phyloP scores from a whole-genome alignment of 2,113 vertebrate genomes.

The Barbus barbus region DNA sequence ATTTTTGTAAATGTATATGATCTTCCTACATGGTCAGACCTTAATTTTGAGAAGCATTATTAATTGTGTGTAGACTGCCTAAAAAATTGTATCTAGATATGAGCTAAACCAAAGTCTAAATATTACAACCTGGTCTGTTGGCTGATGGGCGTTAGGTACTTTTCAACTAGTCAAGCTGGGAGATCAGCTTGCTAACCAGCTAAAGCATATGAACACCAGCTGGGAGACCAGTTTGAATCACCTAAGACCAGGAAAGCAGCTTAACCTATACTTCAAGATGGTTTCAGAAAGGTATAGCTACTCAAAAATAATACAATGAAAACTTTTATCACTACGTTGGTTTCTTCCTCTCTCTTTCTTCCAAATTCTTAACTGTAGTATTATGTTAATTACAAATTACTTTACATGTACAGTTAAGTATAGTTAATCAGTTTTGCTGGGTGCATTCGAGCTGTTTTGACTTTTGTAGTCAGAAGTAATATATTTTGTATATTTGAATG shows the following conservation, averaged over 20 bases:
- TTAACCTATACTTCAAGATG: not conserved
- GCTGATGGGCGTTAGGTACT: not conserved
- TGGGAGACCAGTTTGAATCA: not conserved
- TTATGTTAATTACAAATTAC: not conserved
- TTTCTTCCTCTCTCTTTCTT: not conserved
- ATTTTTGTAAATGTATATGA: conserved; percentile 48
- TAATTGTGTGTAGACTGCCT: no score
- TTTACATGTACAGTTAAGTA: not conserved
- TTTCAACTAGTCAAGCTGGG: not conserved
- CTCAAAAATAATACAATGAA: not conserved
- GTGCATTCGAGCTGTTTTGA: not conserved
- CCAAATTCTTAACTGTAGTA: not conserved
- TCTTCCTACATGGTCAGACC: not conserved
- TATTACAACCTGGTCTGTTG: no score
- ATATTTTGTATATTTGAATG: no score
- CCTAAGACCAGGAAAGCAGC: not conserved
- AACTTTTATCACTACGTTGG: not conserved
- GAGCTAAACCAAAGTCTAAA: no score
- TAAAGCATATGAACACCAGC: not conserved
- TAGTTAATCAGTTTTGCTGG: no score
- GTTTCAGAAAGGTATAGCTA: not conserved
- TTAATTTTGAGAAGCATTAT: not conserved
- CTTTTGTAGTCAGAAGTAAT: not conserved
- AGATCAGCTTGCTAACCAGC: not conserved
- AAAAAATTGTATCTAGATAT: no score